These are phyloP conservation scores for Hypomecis atomaria DNA, from an alignment of 2,888 invertebrate genomes.

Conservation along the genomic window DNA sequence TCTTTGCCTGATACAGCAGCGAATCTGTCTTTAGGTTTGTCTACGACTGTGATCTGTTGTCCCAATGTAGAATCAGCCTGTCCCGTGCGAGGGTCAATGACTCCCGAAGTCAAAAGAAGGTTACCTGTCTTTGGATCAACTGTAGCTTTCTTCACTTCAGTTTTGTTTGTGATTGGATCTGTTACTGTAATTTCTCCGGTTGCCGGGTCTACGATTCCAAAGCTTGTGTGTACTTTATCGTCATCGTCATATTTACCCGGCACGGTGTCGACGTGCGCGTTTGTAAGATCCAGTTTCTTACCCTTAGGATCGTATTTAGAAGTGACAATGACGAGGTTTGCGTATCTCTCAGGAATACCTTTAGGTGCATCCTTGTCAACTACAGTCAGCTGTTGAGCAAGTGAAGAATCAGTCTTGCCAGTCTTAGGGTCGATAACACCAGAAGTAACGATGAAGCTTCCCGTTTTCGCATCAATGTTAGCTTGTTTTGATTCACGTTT, in stretches of 20 bases:
- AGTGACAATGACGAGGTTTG: constrained; percentile 82
- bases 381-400: constrained; percentile 83
- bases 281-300: constrained; percentile 80
- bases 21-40: constrained; percentile 75
- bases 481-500: constrained; percentile 86
- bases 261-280: constrained; percentile 74
- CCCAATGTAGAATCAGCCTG: constrained; percentile 84
- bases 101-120: constrained; percentile 83
- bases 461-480: constrained; percentile 80
- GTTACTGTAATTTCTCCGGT: constrained; percentile 84
- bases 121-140: constrained; percentile 87
- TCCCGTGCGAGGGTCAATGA: constrained; percentile 83
- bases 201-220: constrained; percentile 83
- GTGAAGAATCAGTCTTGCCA: constrained; percentile 86
- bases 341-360: constrained; percentile 76
- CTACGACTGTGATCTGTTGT: constrained; percentile 77
- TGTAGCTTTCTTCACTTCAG: constrained; percentile 86
- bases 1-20: constrained; percentile 74
- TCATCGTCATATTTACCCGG: constrained; percentile 72
- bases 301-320: constrained; percentile 85
- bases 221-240: constrained; percentile 84
- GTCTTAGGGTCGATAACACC: constrained; percentile 86
- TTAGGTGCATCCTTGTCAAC: constrained; percentile 77
- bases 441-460: constrained; percentile 84
- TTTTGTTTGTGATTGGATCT: constrained; percentile 86